Percentiles rank a stretch among this genome's conserved stretches.
Evolutionary conservation across 2,113 vertebrate genomes (phyloP).

Genomic region (Psophia crepitans): DNA sequence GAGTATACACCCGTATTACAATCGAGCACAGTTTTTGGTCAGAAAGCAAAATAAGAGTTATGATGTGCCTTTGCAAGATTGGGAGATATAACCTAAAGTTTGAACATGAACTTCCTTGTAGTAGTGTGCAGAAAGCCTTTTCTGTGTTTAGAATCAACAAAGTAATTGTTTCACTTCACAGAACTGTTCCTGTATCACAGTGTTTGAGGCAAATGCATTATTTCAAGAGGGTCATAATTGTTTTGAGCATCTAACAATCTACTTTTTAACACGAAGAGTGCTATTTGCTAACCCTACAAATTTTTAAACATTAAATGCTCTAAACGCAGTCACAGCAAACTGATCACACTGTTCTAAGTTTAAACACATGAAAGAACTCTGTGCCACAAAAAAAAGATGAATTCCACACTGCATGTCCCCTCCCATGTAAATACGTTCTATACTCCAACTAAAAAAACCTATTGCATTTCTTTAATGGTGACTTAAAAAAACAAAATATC

Average conservation of each 20-base stretch:
- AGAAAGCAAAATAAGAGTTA: constrained; percentile 25
- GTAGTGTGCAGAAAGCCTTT: constrained; percentile 18
- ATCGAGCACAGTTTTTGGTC: constrained; percentile 66
- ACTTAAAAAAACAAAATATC: not conserved
- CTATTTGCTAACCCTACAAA: not conserved
- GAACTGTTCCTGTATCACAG: constrained; percentile 62
- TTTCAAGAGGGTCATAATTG: not conserved
- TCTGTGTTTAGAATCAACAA: not conserved
- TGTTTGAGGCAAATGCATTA: constrained; percentile 62
- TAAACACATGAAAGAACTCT: not conserved
- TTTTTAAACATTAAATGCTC: not conserved
- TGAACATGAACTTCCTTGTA: not conserved
- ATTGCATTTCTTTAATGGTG: not conserved
- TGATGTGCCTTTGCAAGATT: not conserved
- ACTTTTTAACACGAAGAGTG: not conserved
- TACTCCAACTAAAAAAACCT: not conserved
- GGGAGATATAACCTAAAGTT: not conserved
- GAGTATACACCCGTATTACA: constrained; percentile 50
- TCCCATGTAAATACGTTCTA: not conserved
- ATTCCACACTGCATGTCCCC: not conserved
- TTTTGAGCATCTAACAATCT: not conserved
- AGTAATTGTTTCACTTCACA: not conserved
- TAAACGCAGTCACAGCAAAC: constrained; percentile 35
- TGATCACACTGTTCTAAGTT: not conserved
- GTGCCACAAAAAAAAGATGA: not conserved